phyloP scores from a whole-genome alignment of 2,113 vertebrate genomes.

The Scomber scombrus region DNA sequence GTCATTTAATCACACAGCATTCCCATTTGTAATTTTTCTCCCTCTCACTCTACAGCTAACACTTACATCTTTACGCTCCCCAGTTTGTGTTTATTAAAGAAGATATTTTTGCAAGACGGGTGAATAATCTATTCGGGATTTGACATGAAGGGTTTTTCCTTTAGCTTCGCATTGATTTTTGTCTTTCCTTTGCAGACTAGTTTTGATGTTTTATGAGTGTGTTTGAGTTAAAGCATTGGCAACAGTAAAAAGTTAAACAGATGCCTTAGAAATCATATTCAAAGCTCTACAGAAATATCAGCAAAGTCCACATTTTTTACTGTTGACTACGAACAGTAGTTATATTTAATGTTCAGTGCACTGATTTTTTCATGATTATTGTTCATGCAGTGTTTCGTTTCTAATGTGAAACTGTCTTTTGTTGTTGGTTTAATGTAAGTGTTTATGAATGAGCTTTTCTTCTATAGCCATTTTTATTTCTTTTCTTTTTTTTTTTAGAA shows the following conservation, averaged over 20 bases:
- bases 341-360: constrained; percentile 74
- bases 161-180: neutral
- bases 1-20: constrained; percentile 8
- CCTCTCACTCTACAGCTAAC: neutral
- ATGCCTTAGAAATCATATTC: constrained; percentile 27
- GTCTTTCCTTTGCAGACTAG: constrained; percentile 21
- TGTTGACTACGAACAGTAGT: constrained; percentile 14
- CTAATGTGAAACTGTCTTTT: constrained; percentile 54
- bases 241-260: constrained; percentile 23
- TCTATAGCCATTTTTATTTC: constrained; percentile 12
- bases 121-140: constrained; percentile 18
- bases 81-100: constrained; percentile 5
- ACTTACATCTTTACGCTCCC: neutral
- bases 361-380: constrained; percentile 69
- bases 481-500: neutral
- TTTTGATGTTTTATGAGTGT: constrained; percentile 25
- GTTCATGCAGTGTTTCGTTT: constrained; percentile 38
- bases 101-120: constrained; percentile 12
- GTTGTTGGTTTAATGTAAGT: constrained; percentile 23
- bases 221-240: constrained; percentile 41
- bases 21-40: neutral
- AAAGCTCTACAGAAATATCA: constrained; percentile 18
- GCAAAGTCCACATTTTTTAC: constrained; percentile 34
- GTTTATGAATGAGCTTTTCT: constrained; percentile 19
- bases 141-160: constrained; percentile 6